Base-by-base conservation (phyloP, 2,113 vertebrate genomes). In the Hyaena hyaena region DNA sequence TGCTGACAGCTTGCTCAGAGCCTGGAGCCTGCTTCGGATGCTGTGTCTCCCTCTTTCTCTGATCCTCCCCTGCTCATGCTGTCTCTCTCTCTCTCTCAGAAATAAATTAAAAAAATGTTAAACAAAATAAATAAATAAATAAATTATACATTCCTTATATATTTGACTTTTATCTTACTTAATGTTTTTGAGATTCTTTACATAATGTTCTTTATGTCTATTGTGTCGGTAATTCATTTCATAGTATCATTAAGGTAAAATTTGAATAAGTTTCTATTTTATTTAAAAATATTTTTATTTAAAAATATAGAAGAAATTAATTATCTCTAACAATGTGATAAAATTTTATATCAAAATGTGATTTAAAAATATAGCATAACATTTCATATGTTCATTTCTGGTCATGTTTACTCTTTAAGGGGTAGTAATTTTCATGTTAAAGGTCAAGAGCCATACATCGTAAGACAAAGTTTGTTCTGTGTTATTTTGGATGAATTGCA, bases 381-480 rank as follows among this genome's bases (percentile, higher is more conserved):
- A 87, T 90, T 1, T 74, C 43, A 35, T 48, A 73, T 58, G 4
- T 79, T 95, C 90, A 80, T 85, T 95, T 96, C 89, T 26, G 65
- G 45, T 95, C 61, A 90, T 26, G 89, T 69, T 93, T 96, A 45
- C n/a, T 92, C 79, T 92, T 55, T n/a, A 93, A 4, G 88, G 6
- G 93, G 33, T 76, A 96, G 48, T 87, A 84, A 95, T 95, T 93
- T 96, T 86, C 31, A 80, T 65, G 74, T 90, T 95, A 96, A 96
- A 96, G 68, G 31, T 90, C 89, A 95, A 86, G 55, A 92, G 87
- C 16, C 23, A 45, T 87, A n/a, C 24, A 43, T 84, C 94, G 16
- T 48, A 92, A 93, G 33, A 63, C 74, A 74, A 68, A 28, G 26
- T 58, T 95, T 92, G 33, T 7, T 68, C 61, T 92, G 21, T 65